Conservation (phyloP, 1,140 invertebrate genomes). For the Rhagoletis zephyria region DNA sequence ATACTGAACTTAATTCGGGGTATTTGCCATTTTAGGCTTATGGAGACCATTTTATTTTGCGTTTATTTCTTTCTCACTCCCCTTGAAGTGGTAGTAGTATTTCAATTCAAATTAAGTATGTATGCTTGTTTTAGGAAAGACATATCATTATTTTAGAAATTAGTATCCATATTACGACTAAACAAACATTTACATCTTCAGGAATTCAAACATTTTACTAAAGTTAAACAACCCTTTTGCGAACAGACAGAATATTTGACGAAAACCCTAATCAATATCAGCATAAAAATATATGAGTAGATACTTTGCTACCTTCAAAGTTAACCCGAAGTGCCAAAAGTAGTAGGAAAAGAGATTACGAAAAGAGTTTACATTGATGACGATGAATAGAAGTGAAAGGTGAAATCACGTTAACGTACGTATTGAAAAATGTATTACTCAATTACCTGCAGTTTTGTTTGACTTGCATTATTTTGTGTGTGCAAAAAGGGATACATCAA, state of each 20-base stretch:
- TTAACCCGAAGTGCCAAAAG: constrained; percentile 4
- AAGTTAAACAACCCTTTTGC: not conserved
- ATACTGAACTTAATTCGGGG: too few relatives aligned
- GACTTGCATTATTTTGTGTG: not conserved
- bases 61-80: too few relatives aligned
- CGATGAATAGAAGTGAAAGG: not conserved
- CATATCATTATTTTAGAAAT: too few relatives aligned
- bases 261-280: not conserved
- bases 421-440: too few relatives aligned
- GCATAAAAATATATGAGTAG: not conserved
- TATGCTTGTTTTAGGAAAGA: too few relatives aligned
- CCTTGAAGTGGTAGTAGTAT: too few relatives aligned
- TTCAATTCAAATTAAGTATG: too few relatives aligned
- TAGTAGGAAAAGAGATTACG: not conserved
- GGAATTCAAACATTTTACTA: not conserved
- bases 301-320: constrained; percentile 3
- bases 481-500: not conserved
- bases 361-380: not conserved
- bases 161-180: not conserved
- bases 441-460: too few relatives aligned
- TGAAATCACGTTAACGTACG: not conserved
- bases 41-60: too few relatives aligned
- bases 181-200: not conserved
- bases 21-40: too few relatives aligned
- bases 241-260: not conserved